Conservation (phyloP, 2,888 invertebrate species). For the Blastobasis adustella region DNA sequence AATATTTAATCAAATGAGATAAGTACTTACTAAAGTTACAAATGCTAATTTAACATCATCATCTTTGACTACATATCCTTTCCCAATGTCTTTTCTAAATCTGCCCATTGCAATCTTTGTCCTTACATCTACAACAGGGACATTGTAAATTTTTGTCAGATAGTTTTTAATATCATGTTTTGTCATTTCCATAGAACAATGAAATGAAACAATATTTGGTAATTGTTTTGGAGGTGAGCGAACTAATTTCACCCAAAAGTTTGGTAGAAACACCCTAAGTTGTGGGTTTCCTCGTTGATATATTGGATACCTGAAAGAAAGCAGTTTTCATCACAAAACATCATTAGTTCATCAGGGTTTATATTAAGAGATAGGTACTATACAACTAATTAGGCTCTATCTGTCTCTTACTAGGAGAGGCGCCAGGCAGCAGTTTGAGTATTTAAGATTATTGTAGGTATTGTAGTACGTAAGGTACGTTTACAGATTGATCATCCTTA, state of each 20-base stretch:
- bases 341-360: no score
- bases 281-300: conserved; percentile 97
- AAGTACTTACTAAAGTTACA: conserved; percentile 82
- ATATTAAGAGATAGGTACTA: no score
- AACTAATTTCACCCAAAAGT: conserved; percentile 97
- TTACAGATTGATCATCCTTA: no score
- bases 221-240: conserved; percentile 80
- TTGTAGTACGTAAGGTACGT: no score
- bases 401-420: no score
- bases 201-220: conserved; percentile 88
- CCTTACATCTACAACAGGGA: conserved; percentile 85
- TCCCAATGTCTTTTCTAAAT: conserved; percentile 74
- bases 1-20: no score
- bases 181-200: conserved; percentile 96
- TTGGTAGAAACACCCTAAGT: conserved; percentile 91
- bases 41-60: conserved; percentile 89
- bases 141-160: conserved; percentile 94
- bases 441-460: no score
- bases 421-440: no score
- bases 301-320: conserved; percentile 85
- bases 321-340: no score
- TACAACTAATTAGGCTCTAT: no score
- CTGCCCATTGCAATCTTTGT: conserved; percentile 84
- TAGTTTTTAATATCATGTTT: conserved; percentile 92
- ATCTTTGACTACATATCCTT: conserved; percentile 83